Conservation (phyloP, 2,888 invertebrate genomes). For the Ferdinandea cuprea region DNA sequence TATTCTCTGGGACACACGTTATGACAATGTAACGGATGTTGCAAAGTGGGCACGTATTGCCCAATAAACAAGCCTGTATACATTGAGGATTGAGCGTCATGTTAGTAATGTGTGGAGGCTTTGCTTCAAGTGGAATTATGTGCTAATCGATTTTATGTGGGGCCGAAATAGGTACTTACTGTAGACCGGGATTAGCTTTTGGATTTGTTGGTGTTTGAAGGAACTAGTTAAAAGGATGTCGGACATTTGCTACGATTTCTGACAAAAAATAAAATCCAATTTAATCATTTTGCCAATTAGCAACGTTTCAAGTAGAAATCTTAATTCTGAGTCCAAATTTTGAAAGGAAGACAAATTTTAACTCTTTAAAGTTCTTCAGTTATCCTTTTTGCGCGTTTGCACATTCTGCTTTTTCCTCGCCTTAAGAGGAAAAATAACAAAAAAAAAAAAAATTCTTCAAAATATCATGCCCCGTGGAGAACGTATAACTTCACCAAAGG, state of each 20-base stretch:
- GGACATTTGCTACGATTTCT: no score
- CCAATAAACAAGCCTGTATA: conserved; percentile 65
- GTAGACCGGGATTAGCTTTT: background rate
- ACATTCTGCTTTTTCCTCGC: background rate
- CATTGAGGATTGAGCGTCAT: conserved; percentile 52
- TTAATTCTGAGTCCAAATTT: no score
- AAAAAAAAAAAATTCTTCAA: background rate
- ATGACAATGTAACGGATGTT: conserved; percentile 71
- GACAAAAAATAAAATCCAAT: no score
- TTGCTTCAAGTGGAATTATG: conserved; percentile 73
- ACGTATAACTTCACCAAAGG: conserved; percentile 18
- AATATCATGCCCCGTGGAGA: background rate
- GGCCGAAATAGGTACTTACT: background rate
- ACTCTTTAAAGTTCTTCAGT: conserved; percentile 17
- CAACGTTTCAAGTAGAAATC: no score
- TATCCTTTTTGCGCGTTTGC: conserved; percentile 2
- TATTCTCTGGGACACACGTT: conserved; percentile 58
- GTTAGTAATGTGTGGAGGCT: conserved; percentile 45
- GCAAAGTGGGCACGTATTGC: conserved; percentile 61
- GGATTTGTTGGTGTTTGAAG: background rate
- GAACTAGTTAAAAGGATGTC: no score
- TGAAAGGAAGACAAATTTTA: background rate
- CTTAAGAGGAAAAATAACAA: background rate
- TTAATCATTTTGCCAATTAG: no score
- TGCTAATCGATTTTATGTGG: conserved; percentile 70